phyloP scores from a whole-genome alignment of 2,888 invertebrate species.

The Synanthedon formicaeformis region DNA sequence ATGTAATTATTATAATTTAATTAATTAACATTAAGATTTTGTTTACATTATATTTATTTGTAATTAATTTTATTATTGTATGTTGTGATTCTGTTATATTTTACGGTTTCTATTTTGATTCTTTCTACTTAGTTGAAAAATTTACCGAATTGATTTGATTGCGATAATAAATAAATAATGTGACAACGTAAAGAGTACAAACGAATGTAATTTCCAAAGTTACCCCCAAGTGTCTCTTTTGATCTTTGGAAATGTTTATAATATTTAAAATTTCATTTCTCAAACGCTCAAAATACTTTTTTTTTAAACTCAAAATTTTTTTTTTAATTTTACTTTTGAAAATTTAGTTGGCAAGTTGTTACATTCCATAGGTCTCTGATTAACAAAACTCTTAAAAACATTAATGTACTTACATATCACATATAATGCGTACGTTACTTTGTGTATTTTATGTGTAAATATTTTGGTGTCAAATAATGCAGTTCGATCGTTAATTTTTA shows the following conservation, averaged over 20 bases:
- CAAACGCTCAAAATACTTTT: too few species aligned
- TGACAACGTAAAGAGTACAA: not conserved
- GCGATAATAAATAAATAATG: not conserved
- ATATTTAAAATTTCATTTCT: too few species aligned
- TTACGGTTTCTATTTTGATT: too few species aligned
- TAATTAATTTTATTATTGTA: not conserved
- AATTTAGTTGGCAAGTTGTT: slow-evolving; percentile 17
- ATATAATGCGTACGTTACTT: slow-evolving; percentile 2
- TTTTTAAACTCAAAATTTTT: too few species aligned
- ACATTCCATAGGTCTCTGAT: slow-evolving; percentile 36
- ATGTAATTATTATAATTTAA: slow-evolving; percentile 1
- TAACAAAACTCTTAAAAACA: slow-evolving; percentile 8
- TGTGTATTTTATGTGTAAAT: slow-evolving; percentile 6
- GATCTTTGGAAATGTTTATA: too few species aligned
- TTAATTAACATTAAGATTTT: not conserved
- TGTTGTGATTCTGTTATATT: not conserved
- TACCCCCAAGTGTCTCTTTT: too few species aligned
- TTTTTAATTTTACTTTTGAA: too few species aligned
- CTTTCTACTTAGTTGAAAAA: too few species aligned
- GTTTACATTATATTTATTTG: not conserved
- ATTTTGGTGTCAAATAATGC: slow-evolving; percentile 1
- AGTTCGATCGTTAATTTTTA: not conserved
- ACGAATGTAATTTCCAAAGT: not conserved
- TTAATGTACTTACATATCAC: slow-evolving; percentile 29
- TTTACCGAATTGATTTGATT: too few species aligned